Evolutionary conservation across 2,797 vertebrate species (phyloP).

Genomic region (Aythya fuligula): DNA sequence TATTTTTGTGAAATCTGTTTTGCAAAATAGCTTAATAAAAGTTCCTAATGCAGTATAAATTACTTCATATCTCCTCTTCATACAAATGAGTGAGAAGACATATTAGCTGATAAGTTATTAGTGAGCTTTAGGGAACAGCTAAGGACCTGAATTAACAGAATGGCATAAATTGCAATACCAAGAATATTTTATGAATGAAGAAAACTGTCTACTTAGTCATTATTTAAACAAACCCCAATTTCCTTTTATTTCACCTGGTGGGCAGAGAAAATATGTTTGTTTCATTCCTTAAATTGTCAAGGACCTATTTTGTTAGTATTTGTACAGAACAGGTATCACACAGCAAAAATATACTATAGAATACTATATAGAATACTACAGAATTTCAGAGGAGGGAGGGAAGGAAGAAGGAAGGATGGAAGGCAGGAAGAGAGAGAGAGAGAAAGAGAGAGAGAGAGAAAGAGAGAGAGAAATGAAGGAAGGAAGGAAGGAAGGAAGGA

Average conservation of each 20-base stretch:
- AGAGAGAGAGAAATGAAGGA: too few species aligned
- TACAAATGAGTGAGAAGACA: background rate
- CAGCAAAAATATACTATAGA: background rate
- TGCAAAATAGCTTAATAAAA: background rate
- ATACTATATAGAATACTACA: too few species aligned
- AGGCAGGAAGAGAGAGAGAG: too few species aligned
- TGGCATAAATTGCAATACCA: background rate
- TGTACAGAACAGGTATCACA: background rate
- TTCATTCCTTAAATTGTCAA: background rate
- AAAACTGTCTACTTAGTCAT: background rate
- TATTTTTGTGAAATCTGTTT: rapidly evolving
- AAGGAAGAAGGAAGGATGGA: too few species aligned
- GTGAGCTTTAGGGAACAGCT: rapidly evolving
- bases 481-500: too few species aligned
- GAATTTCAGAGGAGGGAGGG: too few species aligned
- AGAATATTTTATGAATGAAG: background rate
- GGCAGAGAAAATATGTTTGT: background rate
- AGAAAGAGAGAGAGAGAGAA: too few species aligned
- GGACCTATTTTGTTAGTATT: background rate
- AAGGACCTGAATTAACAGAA: background rate
- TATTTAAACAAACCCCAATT: background rate
- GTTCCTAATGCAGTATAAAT: background rate
- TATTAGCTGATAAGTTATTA: background rate
- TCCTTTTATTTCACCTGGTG: background rate
- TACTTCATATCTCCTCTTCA: rapidly evolving